These are phyloP conservation scores for Coregonus clupeaformis DNA, from an alignment of 2,113 vertebrate species.

Conservation along the genomic window DNA sequence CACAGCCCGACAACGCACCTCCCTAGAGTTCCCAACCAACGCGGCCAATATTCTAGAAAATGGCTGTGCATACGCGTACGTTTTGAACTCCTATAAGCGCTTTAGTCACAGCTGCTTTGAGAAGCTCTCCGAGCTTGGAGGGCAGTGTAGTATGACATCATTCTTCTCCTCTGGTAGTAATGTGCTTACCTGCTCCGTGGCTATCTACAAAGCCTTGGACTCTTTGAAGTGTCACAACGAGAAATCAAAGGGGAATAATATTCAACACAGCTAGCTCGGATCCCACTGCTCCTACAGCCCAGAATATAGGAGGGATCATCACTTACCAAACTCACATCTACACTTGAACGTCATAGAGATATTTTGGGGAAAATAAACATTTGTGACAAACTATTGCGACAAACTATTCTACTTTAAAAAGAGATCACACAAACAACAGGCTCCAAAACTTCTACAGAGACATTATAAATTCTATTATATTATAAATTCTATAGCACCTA, in stretches of 20 bases:
- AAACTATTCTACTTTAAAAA: not conserved
- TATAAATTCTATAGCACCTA: too few species aligned
- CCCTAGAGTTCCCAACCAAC: too few species aligned
- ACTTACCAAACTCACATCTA: not conserved
- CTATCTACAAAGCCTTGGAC: constrained; percentile 19
- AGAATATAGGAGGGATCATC: too few species aligned
- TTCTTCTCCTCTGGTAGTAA: constrained; percentile 5
- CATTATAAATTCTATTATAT: too few species aligned
- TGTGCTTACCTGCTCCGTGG: constrained; percentile 23
- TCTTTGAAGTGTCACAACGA: constrained; percentile 15
- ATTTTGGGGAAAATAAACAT: not conserved
- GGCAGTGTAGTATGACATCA: constrained; percentile 10
- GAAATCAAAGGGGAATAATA: not conserved
- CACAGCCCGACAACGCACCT: too few species aligned
- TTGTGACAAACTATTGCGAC: too few species aligned
- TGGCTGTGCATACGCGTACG: too few species aligned
- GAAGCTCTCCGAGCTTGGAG: constrained; percentile 8
- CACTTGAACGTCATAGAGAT: not conserved
- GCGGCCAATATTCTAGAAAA: too few species aligned
- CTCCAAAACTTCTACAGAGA: too few species aligned
- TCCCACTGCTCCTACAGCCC: not conserved
- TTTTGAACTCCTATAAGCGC: too few species aligned
- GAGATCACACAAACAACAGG: not conserved
- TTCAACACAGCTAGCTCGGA: not conserved
- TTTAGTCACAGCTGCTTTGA: constrained; percentile 2